phyloP scores from a whole-genome alignment of 2,888 invertebrate species.

The Falcaria lacertinaria region DNA sequence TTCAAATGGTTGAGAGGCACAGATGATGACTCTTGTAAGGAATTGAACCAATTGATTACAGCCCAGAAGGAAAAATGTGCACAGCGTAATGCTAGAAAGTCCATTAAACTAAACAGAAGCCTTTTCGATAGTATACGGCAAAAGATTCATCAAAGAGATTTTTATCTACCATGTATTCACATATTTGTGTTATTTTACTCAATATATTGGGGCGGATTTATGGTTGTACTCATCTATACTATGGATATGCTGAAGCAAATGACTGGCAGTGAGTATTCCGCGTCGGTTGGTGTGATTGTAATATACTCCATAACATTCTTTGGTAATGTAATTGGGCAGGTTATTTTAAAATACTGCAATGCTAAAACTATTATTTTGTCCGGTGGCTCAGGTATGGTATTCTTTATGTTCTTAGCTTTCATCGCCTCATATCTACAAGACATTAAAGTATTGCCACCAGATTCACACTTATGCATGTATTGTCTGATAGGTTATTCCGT shows the following conservation, averaged over 20 bases:
- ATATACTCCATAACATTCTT: conserved; percentile 8
- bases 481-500: neutral
- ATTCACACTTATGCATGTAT: conserved; percentile 13
- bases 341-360: conserved; percentile 9
- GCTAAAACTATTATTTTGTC: conserved; percentile 12
- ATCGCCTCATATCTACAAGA: conserved; percentile 10
- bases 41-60: neutral
- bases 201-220: conserved; percentile 14
- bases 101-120: neutral
- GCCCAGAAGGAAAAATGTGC: neutral
- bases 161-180: conserved; percentile 13
- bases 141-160: conserved; percentile 8
- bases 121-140: neutral
- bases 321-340: conserved; percentile 4
- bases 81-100: neutral
- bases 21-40: neutral
- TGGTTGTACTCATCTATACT: conserved; percentile 15
- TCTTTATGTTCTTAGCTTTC: conserved; percentile 6
- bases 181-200: conserved; percentile 10
- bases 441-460: conserved; percentile 4
- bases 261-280: conserved; percentile 6
- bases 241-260: conserved; percentile 9
- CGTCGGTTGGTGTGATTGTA: conserved; percentile 9
- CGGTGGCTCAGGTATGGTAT: conserved; percentile 3
- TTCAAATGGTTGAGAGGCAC: neutral